These are phyloP conservation scores for Seison nebaliae DNA, from an alignment of 1,140 invertebrate genomes.

Conservation along the genomic window DNA sequence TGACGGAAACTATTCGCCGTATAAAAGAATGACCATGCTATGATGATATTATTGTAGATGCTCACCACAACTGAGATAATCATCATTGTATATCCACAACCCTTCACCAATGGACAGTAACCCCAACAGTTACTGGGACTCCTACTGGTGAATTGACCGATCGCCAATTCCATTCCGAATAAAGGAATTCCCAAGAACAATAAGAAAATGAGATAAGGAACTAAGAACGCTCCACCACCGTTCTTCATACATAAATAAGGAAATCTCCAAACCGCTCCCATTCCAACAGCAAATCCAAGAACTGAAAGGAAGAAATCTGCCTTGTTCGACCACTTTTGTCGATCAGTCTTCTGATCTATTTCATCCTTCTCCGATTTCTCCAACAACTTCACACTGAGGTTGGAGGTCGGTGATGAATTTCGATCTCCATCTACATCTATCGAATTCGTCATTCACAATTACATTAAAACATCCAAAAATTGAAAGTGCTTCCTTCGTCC, in stretches of 20 bases:
- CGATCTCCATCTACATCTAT: too few species aligned
- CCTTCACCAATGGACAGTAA: constrained; percentile 3
- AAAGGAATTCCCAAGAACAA: not conserved
- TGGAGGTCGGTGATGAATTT: too few species aligned
- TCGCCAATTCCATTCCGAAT: constrained; percentile 6
- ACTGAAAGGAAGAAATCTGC: constrained; percentile 18
- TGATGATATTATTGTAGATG: constrained; percentile 70
- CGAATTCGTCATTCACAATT: too few species aligned
- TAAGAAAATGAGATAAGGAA: constrained; percentile 1
- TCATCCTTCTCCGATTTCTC: too few species aligned
- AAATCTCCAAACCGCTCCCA: constrained; percentile 69
- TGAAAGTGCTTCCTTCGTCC: too few species aligned
- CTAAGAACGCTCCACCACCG: constrained; percentile 5
- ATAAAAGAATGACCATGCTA: constrained; percentile 72
- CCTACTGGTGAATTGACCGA: constrained; percentile 8
- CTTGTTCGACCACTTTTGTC: constrained; percentile 35
- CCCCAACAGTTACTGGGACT: not conserved
- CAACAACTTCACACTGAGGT: too few species aligned
- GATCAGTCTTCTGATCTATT: constrained; percentile 22
- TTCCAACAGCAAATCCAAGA: constrained; percentile 54
- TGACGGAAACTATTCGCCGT: constrained; percentile 42
- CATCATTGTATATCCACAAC: not conserved
- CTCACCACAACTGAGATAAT: not conserved
- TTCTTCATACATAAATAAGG: not conserved
- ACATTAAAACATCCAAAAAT: too few species aligned